Conservation (phyloP, 2,113 vertebrate species). For the Sturnira hondurensis region DNA sequence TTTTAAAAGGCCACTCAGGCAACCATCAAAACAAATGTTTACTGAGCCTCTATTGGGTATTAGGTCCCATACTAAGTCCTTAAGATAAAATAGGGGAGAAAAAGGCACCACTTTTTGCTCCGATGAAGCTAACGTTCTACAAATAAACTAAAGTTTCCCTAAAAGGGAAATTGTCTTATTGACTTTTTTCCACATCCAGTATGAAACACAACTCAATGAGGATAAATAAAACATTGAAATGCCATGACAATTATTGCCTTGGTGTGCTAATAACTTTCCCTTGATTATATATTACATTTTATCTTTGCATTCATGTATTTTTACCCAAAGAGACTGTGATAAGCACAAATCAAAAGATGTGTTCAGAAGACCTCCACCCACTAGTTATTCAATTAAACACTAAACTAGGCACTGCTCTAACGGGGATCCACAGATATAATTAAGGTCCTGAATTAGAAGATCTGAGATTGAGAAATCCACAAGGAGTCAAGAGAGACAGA, state of each 20-base stretch:
- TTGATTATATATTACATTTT: neutral
- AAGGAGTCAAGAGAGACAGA: neutral
- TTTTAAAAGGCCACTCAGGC: neutral
- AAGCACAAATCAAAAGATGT: neutral
- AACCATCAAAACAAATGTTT: neutral
- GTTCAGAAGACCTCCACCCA: neutral
- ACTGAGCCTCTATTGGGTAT: neutral
- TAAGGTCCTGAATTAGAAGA: neutral
- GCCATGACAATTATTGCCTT: neutral
- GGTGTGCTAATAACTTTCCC: neutral
- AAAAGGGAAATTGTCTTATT: neutral
- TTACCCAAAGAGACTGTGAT: neutral
- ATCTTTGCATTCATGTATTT: neutral
- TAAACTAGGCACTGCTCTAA: neutral
- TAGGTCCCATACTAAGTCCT: neutral
- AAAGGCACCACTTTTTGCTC: neutral
- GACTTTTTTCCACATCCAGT: neutral
- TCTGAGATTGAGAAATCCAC: neutral
- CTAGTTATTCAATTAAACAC: neutral
- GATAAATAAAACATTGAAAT: neutral
- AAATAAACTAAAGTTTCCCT: neutral
- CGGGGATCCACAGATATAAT: neutral
- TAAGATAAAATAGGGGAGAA: neutral
- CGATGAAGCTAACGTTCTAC: neutral
- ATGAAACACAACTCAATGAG: neutral